Base-by-base conservation (phyloP, 2,888 invertebrate genomes). In the Microctonus hyperodae region DNA sequence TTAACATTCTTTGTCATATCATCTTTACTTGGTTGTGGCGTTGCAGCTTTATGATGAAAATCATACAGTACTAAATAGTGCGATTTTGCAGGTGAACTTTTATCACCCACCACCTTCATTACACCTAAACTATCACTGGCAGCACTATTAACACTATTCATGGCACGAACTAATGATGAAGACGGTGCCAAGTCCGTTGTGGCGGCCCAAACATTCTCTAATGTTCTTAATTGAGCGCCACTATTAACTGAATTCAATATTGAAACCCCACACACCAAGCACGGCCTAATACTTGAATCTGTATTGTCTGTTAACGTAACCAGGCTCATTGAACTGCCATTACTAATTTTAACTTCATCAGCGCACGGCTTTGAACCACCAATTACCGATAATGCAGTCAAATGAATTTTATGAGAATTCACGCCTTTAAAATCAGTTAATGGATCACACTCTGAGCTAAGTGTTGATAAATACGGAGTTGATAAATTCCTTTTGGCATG, bases 101-200 rank as follows among this genome's bases (percentile, higher is more conserved):
- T 76, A 76, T 82, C 77, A 73, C 80, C 70, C 73, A 80, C 82
- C 35, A 85, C 84, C 67, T 86, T 86, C 83, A 87, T 86, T 70
- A 87, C 86, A 72, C 86, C 86, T 65, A 86, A 79, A 67, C 81
- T 79, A 72, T 84, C 82, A 75, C 83, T 83, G 61, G 83, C 77
- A 48, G 83, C 91, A 82, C 90, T 89, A 78, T 92, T 92, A 67
- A 92, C 90, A 79, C 91, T 91, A 80, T 94, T 93, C 88, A 93
- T 90, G 13, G 91, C 90, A 74, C 92, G 90, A 9, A 93, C 90
- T 65, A 88, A 77, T 13, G 83, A 83, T 4, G 83, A 83, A 3
- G 83, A 81, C 16, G 80, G 78, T 1, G 82, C 82, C 44, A 83
- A 65, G 67, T 83, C 81, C 7, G 82, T 77, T 9, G 82, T 77